Conservation (phyloP, 2,888 invertebrate genomes). For the Hybos culiciformis region DNA sequence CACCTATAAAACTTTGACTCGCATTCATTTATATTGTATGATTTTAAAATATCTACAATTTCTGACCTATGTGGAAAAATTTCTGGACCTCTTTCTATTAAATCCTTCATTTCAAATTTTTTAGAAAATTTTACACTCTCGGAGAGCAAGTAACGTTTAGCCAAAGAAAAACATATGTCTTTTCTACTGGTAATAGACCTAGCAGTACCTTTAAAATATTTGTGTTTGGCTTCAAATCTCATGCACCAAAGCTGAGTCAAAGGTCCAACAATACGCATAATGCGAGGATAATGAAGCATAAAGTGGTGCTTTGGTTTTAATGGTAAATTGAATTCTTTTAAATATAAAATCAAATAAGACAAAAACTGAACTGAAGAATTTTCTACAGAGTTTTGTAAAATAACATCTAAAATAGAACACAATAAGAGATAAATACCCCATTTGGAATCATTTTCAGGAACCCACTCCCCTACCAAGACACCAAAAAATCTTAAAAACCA, state of each 20-base stretch:
- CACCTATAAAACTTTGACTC: too few relatives aligned
- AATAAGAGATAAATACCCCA: slow-evolving; percentile 7
- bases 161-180: slow-evolving; percentile 4
- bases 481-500: slow-evolving; percentile 4
- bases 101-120: too few relatives aligned
- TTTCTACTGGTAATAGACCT: slow-evolving; percentile 1
- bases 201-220: slow-evolving; percentile 2
- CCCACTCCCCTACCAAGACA: slow-evolving; percentile 7
- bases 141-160: too few relatives aligned
- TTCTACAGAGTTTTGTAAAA: neutral
- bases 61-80: too few relatives aligned
- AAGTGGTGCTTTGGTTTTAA: slow-evolving; percentile 5
- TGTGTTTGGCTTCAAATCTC: slow-evolving; percentile 5
- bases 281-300: slow-evolving; percentile 2
- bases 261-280: slow-evolving; percentile 11
- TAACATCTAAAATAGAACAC: slow-evolving; percentile 11
- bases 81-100: too few relatives aligned
- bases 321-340: neutral
- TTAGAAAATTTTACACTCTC: too few relatives aligned
- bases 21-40: too few relatives aligned
- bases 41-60: too few relatives aligned
- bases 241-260: slow-evolving; percentile 10
- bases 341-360: neutral
- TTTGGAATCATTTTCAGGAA: slow-evolving; percentile 2
- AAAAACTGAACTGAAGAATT: neutral